Conservation (phyloP, 2,113 vertebrate genomes). For the Beaufortia kweichowensis region DNA sequence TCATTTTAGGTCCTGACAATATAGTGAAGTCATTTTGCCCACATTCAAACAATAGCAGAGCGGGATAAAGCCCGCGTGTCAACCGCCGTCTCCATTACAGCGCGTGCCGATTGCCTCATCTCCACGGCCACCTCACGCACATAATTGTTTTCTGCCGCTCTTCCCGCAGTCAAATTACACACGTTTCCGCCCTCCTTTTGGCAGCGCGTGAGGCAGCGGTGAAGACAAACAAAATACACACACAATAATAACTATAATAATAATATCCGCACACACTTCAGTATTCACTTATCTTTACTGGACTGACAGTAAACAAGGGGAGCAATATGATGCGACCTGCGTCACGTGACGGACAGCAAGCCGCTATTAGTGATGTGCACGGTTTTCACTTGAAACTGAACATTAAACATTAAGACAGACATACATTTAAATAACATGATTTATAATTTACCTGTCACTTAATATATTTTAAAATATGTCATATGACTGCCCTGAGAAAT, state of each 20-base stretch:
- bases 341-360: too few species aligned
- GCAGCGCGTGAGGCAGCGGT: conserved; percentile 30
- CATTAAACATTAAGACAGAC: neutral
- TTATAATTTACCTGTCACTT: neutral
- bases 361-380: too few species aligned
- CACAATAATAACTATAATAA: too few species aligned
- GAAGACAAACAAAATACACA: conserved; percentile 18
- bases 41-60: conserved; percentile 74
- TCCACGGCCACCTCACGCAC: conserved; percentile 68
- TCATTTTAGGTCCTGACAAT: conserved; percentile 77
- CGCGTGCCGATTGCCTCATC: conserved; percentile 76
- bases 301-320: conserved; percentile 64
- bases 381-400: too few species aligned
- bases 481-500: neutral
- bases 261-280: conserved; percentile 60
- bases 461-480: conserved; percentile 16
- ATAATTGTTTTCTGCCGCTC: conserved; percentile 81
- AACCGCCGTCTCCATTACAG: conserved; percentile 81
- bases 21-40: conserved; percentile 74
- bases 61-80: conserved; percentile 75
- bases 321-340: conserved; percentile 58
- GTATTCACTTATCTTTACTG: conserved; percentile 77
- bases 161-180: conserved; percentile 76
- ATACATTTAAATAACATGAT: neutral
- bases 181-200: conserved; percentile 49